Evolutionary conservation across 1,140 invertebrate genomes (phyloP).

Genomic region (Heterodera schachtii): DNA sequence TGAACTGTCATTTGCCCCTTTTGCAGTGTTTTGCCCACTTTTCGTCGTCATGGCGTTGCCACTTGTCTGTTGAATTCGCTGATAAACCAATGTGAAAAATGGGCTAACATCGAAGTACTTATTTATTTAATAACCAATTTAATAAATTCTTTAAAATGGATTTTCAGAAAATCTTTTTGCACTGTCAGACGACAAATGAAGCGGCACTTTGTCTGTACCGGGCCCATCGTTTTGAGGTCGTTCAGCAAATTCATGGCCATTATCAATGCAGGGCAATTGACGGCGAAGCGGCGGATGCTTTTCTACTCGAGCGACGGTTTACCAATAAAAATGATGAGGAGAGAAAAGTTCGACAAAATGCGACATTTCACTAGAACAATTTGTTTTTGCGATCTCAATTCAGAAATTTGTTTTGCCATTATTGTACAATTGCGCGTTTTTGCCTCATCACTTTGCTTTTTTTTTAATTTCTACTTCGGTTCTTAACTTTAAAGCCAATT

Average conservation of each 20-base stretch:
- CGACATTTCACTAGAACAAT: too few species aligned
- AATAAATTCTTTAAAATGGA: not conserved
- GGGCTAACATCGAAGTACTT: conserved; percentile 15
- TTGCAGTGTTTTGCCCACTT: conserved; percentile 21
- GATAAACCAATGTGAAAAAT: conserved; percentile 3
- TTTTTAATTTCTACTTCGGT: too few species aligned
- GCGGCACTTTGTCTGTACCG: conserved; percentile 3
- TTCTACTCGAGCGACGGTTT: conserved; percentile 2
- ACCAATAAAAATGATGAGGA: too few species aligned
- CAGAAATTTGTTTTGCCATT: too few species aligned
- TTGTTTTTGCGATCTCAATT: too few species aligned
- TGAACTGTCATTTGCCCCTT: not conserved
- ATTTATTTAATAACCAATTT: not conserved
- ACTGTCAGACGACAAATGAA: conserved; percentile 20
- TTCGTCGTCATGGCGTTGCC: conserved; percentile 16
- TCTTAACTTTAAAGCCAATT: too few species aligned
- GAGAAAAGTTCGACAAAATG: too few species aligned
- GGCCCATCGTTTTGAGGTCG: not conserved
- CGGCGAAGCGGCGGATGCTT: not conserved
- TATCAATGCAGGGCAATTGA: not conserved
- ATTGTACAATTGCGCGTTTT: too few species aligned
- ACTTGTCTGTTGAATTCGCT: not conserved
- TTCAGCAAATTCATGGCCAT: not conserved
- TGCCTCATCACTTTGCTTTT: too few species aligned
- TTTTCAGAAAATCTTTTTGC: conserved; percentile 15